Conservation (phyloP, 1,140 invertebrate genomes). For the Drosophila carrolli region DNA sequence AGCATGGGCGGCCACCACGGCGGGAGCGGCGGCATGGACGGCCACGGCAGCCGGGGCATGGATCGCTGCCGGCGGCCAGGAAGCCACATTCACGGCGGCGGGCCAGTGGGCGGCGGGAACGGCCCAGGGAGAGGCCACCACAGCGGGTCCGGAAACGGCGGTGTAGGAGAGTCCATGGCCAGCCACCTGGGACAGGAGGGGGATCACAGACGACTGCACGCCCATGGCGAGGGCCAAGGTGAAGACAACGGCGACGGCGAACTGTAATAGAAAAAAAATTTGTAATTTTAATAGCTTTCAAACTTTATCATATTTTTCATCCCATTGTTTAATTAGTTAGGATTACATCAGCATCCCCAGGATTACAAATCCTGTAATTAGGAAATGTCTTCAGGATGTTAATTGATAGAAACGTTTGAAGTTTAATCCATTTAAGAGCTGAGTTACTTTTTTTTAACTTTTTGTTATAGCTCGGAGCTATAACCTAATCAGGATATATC, state of each 20-base stretch:
- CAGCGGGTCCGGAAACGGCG: conserved; percentile 58
- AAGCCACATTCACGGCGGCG: conserved; percentile 57
- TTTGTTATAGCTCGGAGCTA: no score
- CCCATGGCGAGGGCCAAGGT: conserved; percentile 83
- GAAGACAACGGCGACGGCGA: conserved; percentile 70
- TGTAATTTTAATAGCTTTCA: background rate
- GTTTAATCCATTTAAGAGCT: background rate
- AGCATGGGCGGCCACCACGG: conserved; percentile 38
- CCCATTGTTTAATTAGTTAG: no score
- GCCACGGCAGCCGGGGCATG: conserved; percentile 46
- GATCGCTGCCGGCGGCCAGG: conserved; percentile 56
- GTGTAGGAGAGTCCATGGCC: conserved; percentile 76
- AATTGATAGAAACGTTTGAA: background rate
- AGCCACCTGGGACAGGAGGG: conserved; percentile 66
- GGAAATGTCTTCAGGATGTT: no score
- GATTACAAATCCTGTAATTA: no score
- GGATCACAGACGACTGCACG: conserved; percentile 78
- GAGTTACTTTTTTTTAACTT: no score
- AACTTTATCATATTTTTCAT: no score
- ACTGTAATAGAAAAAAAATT: conserved; percentile 37
- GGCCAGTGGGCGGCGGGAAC: conserved; percentile 62
- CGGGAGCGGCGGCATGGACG: conserved; percentile 28
- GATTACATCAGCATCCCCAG: no score
- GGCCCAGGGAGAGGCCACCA: conserved; percentile 64
- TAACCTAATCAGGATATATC: background rate